Percentiles rank a stretch among this genome's conserved stretches.
Conservation (phyloP, 2,888 invertebrate genomes). For the Acrobasis repandana region DNA sequence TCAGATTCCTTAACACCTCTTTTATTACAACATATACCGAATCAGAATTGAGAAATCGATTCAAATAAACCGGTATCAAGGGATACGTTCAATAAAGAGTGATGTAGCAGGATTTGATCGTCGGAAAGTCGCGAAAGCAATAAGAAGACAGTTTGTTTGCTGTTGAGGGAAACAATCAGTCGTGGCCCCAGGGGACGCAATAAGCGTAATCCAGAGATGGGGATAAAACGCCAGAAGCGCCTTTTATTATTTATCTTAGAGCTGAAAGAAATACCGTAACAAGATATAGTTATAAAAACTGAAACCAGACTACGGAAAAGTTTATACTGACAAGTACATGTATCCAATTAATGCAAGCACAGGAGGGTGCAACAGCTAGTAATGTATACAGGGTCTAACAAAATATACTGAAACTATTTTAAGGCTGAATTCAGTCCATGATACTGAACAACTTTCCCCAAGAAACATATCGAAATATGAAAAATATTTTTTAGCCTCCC, state of each 20-base stretch:
- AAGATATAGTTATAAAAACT: too few relatives aligned
- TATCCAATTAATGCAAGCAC: too few relatives aligned
- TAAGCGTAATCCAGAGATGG: conserved; percentile 65
- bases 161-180: conserved; percentile 68
- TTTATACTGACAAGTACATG: too few relatives aligned
- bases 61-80: conserved; percentile 27
- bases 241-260: background rate
- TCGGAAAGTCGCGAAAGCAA: conserved; percentile 21
- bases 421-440: too few relatives aligned
- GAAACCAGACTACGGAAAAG: too few relatives aligned
- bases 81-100: conserved; percentile 32
- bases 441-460: too few relatives aligned
- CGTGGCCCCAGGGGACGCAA: conserved; percentile 66
- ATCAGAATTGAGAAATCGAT: conserved; percentile 17
- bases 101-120: conserved; percentile 39
- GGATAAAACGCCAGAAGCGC: background rate
- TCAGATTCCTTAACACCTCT: background rate
- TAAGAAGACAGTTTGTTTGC: conserved; percentile 69
- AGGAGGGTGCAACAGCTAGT: too few relatives aligned
- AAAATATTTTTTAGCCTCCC: too few relatives aligned
- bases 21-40: background rate
- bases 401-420: too few relatives aligned
- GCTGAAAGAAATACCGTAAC: background rate
- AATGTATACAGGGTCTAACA: too few relatives aligned
- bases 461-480: too few relatives aligned